Evolutionary conservation across 2,797 vertebrate genomes (phyloP).

Genomic region (Gymnocypris eckloni): DNA sequence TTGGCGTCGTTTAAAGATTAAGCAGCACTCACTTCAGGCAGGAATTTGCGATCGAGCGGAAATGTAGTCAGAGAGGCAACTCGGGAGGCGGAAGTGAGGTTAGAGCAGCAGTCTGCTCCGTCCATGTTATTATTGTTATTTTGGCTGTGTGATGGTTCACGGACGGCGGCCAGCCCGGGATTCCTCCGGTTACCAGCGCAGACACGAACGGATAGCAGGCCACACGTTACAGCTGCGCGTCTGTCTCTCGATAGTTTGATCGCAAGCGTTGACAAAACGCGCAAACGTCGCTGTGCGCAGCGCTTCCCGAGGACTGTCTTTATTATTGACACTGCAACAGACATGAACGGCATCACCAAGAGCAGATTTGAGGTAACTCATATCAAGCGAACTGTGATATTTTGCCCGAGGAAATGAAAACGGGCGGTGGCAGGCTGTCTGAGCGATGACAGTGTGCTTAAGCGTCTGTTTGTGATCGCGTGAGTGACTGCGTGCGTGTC

Average conservation of each 20-base stretch:
- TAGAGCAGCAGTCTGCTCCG: conserved; percentile 76
- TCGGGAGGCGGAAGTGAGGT: conserved; percentile 85
- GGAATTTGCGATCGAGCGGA: conserved; percentile 54
- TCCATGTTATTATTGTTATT: conserved; percentile 91
- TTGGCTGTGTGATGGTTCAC: conserved; percentile 81
- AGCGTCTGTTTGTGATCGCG: conserved; percentile 52
- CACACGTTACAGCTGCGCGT: conserved; percentile 64
- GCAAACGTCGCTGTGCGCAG: conserved; percentile 65
- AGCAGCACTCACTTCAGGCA: conserved; percentile 10
- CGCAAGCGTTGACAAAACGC: conserved; percentile 70
- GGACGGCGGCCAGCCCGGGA: conserved; percentile 67
- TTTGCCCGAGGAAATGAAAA: conserved; percentile 40
- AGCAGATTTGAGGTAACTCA: conserved; percentile 84
- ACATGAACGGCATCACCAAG: conserved; percentile 87
- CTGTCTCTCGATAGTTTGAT: conserved; percentile 44
- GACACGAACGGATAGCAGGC: conserved; percentile 72
- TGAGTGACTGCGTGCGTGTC: conserved; percentile 35
- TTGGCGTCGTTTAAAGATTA: conserved; percentile 8
- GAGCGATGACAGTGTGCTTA: conserved; percentile 38
- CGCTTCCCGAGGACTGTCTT: conserved; percentile 62
- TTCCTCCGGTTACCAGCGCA: conserved; percentile 68
- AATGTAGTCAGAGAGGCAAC: conserved; percentile 69
- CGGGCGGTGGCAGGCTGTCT: conserved; percentile 53
- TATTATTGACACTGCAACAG: conserved; percentile 72
- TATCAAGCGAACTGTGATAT: conserved; percentile 64